Conservation (phyloP, 2,113 vertebrate species). For the Climacteris rufus region DNA sequence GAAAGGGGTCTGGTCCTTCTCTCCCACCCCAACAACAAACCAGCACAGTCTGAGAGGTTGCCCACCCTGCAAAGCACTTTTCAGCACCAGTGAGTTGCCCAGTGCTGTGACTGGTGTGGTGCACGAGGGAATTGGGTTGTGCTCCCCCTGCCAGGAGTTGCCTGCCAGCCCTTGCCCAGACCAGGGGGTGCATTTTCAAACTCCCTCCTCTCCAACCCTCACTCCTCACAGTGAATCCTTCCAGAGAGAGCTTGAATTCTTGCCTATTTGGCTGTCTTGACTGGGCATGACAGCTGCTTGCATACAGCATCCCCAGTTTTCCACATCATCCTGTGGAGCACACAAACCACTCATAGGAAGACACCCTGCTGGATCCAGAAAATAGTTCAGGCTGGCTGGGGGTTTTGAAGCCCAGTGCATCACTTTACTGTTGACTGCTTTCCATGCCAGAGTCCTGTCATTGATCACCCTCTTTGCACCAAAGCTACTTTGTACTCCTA, state of each 20-base stretch:
- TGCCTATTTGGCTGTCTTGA: not conserved
- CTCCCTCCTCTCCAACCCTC: not conserved
- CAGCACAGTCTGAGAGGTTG: not conserved
- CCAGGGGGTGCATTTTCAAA: not conserved
- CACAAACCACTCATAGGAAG: not conserved
- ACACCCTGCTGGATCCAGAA: not conserved
- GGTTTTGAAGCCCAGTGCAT: not conserved
- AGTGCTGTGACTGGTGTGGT: accelerated
- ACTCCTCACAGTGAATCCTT: accelerated
- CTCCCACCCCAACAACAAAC: not conserved
- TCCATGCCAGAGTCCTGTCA: not conserved
- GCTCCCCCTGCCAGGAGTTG: not conserved
- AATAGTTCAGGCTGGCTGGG: not conserved
- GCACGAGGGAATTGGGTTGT: not conserved
- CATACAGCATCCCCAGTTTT: accelerated
- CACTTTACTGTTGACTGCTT: not conserved
- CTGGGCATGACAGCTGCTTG: not conserved
- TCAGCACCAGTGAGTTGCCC: not conserved
- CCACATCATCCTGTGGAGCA: not conserved
- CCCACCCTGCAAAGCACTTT: accelerated
- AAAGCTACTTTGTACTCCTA: not conserved
- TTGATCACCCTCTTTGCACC: not conserved
- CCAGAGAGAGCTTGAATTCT: not conserved
- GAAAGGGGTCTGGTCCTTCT: not conserved
- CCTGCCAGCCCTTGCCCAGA: not conserved